Base-by-base conservation (phyloP, 2,113 vertebrate genomes). In the Anolis sagrei region DNA sequence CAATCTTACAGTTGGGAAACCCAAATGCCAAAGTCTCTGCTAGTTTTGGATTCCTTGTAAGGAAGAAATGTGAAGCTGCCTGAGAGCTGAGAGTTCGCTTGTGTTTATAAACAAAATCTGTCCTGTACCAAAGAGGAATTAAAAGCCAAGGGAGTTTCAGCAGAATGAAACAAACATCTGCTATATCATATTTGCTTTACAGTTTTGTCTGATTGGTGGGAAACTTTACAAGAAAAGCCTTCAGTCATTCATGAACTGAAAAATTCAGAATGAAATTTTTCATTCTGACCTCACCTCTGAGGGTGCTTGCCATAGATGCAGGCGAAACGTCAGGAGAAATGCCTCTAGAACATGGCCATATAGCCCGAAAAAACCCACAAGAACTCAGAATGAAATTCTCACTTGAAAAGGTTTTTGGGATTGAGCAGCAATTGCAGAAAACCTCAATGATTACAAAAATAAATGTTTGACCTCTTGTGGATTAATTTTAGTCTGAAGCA, bases 1-100 rank as follows among this genome's bases (percentile, higher is more conserved):
- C 83, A 32, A 81, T 39, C 68, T 7, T 84, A 34, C 36, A 64
- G 16, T 86, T 91, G 86, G 29, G 62, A 90, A 85, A 73, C 78
- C 32, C 0, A 0, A 44, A 69, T 88, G 75, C 44, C 72, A 85
- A 29, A 90, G 25, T 70, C 10, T 86, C 80, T 88, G 73, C 25
- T 81, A 19, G 10, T 32, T 79, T 39, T 44, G 14, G 13, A 89
- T 91, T 90, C 86, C 90, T 89, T 93, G 54, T 89, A 91, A 92
- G 88, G 91, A 74, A 88, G 87, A 82, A 73, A 90, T 82, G 84
- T 81, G n/a, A 3, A 82, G 49, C 76, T 87, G 34, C 85, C 25
- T 86, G 34, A 88, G 85, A 85, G 85, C 25, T 86, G 34, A 88
- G 85, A 85, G 85, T 84, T 39, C 9, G 62, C 23, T 89, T 3